phyloP scores from a whole-genome alignment of 2,888 invertebrate species.

The Diplazon laetatorius region DNA sequence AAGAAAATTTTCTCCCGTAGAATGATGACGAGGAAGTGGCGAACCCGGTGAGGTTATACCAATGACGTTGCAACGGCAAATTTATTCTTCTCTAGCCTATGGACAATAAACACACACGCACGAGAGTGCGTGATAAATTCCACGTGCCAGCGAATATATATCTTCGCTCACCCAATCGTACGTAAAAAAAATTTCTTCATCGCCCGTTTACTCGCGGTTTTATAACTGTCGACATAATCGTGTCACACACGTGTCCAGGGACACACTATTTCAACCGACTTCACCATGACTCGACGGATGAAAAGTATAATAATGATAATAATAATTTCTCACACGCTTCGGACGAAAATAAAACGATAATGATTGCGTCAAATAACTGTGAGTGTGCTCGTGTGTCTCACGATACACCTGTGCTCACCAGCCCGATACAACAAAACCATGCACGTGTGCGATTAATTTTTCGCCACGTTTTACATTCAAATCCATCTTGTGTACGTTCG shows the following conservation, averaged over 20 bases:
- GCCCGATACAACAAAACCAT: not conserved
- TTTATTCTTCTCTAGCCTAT: slow-evolving; percentile 57
- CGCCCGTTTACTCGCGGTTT: slow-evolving; percentile 45
- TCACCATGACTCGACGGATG: slow-evolving; percentile 5
- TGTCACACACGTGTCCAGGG: slow-evolving; percentile 8
- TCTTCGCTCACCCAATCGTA: slow-evolving; percentile 35
- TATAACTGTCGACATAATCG: slow-evolving; percentile 43
- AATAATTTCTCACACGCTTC: slow-evolving; percentile 4
- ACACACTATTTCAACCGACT: not conserved
- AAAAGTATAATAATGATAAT: not conserved
- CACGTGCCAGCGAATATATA: not conserved
- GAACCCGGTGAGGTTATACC: slow-evolving; percentile 23
- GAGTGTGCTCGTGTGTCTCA: not conserved
- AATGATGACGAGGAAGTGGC: slow-evolving; percentile 55
- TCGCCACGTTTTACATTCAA: slow-evolving; percentile 21
- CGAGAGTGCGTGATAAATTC: slow-evolving; percentile 59
- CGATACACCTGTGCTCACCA: too few relatives aligned
- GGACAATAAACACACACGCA: slow-evolving; percentile 53
- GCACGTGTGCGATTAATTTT: slow-evolving; percentile 20
- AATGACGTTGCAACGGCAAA: slow-evolving; percentile 59
- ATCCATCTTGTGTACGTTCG: slow-evolving; percentile 20
- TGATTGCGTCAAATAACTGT: not conserved
- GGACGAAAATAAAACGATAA: not conserved
- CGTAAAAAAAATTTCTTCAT: slow-evolving; percentile 48
- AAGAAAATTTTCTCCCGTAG: slow-evolving; percentile 39